Evolutionary conservation across 1,140 invertebrate species (phyloP).

Genomic region (Radopholus similis): DNA sequence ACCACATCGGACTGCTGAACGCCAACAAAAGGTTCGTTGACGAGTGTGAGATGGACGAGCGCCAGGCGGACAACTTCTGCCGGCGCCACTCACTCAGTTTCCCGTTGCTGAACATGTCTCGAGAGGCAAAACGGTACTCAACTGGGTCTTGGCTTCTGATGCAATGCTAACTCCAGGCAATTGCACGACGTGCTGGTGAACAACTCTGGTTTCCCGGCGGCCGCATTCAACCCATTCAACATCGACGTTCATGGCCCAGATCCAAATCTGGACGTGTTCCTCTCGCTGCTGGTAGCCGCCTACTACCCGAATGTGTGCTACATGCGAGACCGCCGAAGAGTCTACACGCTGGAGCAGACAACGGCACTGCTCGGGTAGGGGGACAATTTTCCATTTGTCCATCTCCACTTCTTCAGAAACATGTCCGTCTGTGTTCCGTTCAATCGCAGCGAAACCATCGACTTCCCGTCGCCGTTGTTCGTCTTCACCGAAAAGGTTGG

Average conservation of each 20-base stretch:
- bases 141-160: not conserved
- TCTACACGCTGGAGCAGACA: constrained; percentile 89
- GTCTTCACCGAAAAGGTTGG: constrained; percentile 90
- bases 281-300: constrained; percentile 68
- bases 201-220: constrained; percentile 80
- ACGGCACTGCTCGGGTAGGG: constrained; percentile 69
- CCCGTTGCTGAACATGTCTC: constrained; percentile 76
- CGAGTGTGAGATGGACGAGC: constrained; percentile 73
- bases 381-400: not conserved
- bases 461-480: constrained; percentile 88
- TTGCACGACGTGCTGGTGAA: constrained; percentile 76
- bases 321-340: constrained; percentile 66
- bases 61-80: constrained; percentile 76
- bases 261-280: constrained; percentile 75
- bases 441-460: constrained; percentile 70
- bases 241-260: constrained; percentile 75
- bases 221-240: constrained; percentile 71
- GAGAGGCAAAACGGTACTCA: constrained; percentile 20
- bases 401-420: constrained; percentile 72
- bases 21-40: constrained; percentile 84
- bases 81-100: constrained; percentile 81
- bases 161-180: constrained; percentile 65
- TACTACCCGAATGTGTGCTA: constrained; percentile 93
- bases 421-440: constrained; percentile 86
- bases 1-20: constrained; percentile 89